Evolutionary conservation across 2,888 invertebrate genomes (phyloP).

Genomic region (Chironomus tentans): DNA sequence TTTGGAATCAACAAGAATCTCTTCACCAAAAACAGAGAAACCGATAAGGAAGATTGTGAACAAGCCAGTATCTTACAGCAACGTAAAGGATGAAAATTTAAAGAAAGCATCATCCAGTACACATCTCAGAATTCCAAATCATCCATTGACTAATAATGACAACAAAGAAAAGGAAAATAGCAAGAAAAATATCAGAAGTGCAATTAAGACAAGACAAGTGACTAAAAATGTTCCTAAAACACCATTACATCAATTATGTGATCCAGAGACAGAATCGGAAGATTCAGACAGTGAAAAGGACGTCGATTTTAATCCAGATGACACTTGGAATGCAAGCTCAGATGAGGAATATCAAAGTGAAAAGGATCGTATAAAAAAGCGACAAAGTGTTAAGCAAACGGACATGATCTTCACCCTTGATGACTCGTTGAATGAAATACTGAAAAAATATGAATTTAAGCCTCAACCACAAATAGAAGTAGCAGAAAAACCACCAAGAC

Average conservation of each 20-base stretch:
- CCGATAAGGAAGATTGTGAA: not conserved
- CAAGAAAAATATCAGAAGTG: too few species aligned
- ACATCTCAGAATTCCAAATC: not conserved
- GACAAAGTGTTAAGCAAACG: not conserved
- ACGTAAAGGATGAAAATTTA: not conserved
- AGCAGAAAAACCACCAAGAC: not conserved
- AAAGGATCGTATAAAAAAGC: not conserved
- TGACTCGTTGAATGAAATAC: not conserved
- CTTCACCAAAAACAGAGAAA: not conserved
- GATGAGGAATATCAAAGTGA: conserved; percentile 17
- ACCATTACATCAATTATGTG: conserved; percentile 16
- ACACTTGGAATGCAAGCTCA: conserved; percentile 20
- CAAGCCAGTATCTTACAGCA: not conserved
- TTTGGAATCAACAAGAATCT: conserved; percentile 36
- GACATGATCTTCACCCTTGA: not conserved
- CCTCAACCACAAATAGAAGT: not conserved
- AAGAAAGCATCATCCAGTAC: not conserved
- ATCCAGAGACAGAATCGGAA: conserved; percentile 7
- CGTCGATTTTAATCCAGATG: conserved; percentile 7
- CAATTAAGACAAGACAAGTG: too few species aligned
- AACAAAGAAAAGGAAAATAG: not conserved
- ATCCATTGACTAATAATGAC: not conserved
- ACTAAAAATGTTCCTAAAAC: not conserved
- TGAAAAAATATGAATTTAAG: conserved; percentile 11
- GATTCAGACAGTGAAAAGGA: not conserved